phyloP scores from a whole-genome alignment of 2,888 invertebrate species.

The Cylindroiulus punctatus region DNA sequence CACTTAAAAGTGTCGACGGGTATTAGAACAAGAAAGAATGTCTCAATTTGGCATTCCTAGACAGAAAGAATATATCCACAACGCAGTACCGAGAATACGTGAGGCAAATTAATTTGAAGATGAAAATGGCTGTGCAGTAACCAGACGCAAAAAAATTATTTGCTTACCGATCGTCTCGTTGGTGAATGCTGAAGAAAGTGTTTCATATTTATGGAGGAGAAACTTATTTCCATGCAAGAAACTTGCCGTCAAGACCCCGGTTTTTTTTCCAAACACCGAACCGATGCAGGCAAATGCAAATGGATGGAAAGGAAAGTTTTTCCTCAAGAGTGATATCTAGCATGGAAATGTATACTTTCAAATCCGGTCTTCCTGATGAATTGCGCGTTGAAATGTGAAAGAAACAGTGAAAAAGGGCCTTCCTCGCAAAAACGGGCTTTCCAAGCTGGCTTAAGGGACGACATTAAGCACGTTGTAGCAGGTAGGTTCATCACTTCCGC shows the following conservation, averaged over 20 bases:
- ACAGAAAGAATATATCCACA: background rate
- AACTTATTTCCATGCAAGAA: constrained; percentile 34
- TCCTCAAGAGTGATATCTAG: constrained; percentile 37
- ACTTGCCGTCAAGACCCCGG: constrained; percentile 7
- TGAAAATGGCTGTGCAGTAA: background rate
- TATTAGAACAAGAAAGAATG: too few relatives aligned
- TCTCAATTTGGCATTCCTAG: background rate
- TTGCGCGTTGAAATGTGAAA: constrained; percentile 13
- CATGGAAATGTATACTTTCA: constrained; percentile 24
- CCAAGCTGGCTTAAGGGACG: constrained; percentile 34
- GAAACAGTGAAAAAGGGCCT: constrained; percentile 5
- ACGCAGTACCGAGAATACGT: background rate
- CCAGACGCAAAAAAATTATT: background rate
- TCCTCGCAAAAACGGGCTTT: constrained; percentile 13
- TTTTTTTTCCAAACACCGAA: background rate
- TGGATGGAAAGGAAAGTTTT: constrained; percentile 28
- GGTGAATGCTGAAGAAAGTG: background rate
- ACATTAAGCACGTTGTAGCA: constrained; percentile 37
- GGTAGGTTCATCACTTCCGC: constrained; percentile 33
- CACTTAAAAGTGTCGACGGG: too few relatives aligned
- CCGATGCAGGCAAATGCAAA: constrained; percentile 34
- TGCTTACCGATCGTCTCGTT: background rate
- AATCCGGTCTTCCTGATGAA: constrained; percentile 42
- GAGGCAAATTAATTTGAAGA: background rate
- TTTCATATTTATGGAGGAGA: constrained; percentile 29